Evolutionary conservation across 2,797 vertebrate species (phyloP).

Genomic region (Scolopax rusticola): DNA sequence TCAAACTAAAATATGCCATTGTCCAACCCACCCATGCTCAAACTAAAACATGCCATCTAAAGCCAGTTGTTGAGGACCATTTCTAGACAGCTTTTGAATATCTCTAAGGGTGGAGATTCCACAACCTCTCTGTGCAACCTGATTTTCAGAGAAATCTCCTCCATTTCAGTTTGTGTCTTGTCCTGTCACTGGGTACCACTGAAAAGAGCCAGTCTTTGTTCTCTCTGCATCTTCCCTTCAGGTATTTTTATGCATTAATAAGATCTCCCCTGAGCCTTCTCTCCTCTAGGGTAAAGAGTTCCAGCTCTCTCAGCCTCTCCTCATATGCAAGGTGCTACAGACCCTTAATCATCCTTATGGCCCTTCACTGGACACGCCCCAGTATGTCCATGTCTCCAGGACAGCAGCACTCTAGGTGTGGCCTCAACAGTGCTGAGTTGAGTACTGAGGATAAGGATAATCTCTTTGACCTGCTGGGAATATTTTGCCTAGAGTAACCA

Average conservation of each 20-base stretch:
- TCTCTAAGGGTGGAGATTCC: fast-evolving
- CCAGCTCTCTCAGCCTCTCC: background rate
- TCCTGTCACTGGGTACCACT: too few species aligned
- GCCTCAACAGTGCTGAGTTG: background rate
- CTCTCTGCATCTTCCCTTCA: too few species aligned
- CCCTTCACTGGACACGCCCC: background rate
- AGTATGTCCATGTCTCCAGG: background rate
- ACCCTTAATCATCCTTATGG: background rate
- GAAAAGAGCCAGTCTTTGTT: too few species aligned
- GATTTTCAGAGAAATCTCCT: too few species aligned
- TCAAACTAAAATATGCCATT: background rate
- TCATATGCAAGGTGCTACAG: background rate
- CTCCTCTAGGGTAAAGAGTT: background rate
- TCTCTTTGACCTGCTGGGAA: background rate
- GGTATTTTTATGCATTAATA: too few species aligned
- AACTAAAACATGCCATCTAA: background rate
- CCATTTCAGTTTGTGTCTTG: too few species aligned
- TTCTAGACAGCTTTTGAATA: background rate
- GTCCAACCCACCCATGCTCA: background rate
- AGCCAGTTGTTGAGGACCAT: background rate
- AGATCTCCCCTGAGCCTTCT: background rate
- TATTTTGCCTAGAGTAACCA: background rate
- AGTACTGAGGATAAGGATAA: background rate
- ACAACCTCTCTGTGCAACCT: too few species aligned
- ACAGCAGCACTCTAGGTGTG: background rate